phyloP scores from a whole-genome alignment of 2,797 vertebrate species.

The Anabas testudineus region DNA sequence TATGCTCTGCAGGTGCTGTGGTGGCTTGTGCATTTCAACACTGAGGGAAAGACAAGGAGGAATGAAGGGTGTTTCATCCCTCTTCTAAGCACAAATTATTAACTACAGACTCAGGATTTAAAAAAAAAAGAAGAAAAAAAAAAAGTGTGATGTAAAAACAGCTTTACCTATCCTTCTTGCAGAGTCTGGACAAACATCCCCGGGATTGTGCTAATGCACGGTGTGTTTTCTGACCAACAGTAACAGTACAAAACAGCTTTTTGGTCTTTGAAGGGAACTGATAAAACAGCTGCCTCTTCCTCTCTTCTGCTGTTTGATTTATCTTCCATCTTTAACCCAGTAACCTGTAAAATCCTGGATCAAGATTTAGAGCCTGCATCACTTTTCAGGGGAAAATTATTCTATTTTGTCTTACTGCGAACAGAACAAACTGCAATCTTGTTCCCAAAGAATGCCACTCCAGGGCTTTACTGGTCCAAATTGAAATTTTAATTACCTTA shows the following conservation, averaged over 20 bases:
- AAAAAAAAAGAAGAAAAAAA: too few relatives aligned
- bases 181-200: constrained; percentile 47
- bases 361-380: constrained; percentile 26
- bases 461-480: constrained; percentile 59
- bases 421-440: constrained; percentile 39
- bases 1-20: constrained; percentile 22
- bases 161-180: constrained; percentile 48
- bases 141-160: constrained; percentile 30
- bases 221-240: constrained; percentile 44
- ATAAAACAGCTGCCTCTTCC: constrained; percentile 28
- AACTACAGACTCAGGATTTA: constrained; percentile 45
- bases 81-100: constrained; percentile 53
- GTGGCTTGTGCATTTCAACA: constrained; percentile 20
- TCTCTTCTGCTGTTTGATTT: constrained; percentile 36
- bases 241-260: constrained; percentile 30
- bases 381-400: constrained; percentile 36
- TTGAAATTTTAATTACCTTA: constrained; percentile 78
- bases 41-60: constrained; percentile 27
- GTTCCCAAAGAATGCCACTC: constrained; percentile 42
- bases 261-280: constrained; percentile 21
- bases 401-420: constrained; percentile 17
- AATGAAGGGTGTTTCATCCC: constrained; percentile 35
- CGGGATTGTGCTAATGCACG: constrained; percentile 23
- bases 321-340: constrained; percentile 56
- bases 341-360: constrained; percentile 51